Evolutionary conservation across 2,888 invertebrate genomes (phyloP), one percentile per base, ranked within the genome.

Genomic region (Tenthredo livida): DNA sequence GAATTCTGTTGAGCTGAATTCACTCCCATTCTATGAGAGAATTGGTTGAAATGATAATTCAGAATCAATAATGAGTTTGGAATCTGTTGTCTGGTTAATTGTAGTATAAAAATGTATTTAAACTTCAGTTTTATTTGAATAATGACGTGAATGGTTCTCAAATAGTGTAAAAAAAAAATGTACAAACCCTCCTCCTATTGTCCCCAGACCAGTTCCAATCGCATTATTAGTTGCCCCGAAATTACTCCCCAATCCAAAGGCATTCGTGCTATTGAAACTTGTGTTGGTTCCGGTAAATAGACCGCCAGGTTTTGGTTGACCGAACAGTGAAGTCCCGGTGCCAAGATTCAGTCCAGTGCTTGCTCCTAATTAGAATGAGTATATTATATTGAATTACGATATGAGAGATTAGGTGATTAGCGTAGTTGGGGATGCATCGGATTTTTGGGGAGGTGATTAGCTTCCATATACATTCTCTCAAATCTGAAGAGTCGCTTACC

Each of bases 231-330:
- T 90, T 0, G 89, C 86, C 78, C 94, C 87, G 93, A 94, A 93
- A 21, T 89, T 91, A 47, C 94, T 94, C 10, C 94, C 88, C 73
- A 94, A 94, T 84, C 92, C 91, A 83, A 93, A 93, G 33, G 91
- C 88, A 10, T 92, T 91, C 15, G 92, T 91, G 0, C 91, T 93
- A 33, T 94, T 95, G 88, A 95, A 95, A 0, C 94, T 90, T 3
- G 92, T 90, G 4, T 93, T 93, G 12, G 93, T 92, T 37, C 92
- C 92, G 0, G 94, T 92, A 89, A 96, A 96, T 5, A 96, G 90
- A 2, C 94, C 93, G 9, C 94, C 94, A 0, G 95, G 94, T 88
- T 95, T 94, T 91, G 90, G 90, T 88, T 93, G 92, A 0, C 93
- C 93, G 86, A 94, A 94, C 12, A 91, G 87, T 0, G 90, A 90